These are phyloP conservation scores for Chiloscyllium punctatum DNA, from an alignment of 2,797 vertebrate genomes.

Conservation along the genomic window DNA sequence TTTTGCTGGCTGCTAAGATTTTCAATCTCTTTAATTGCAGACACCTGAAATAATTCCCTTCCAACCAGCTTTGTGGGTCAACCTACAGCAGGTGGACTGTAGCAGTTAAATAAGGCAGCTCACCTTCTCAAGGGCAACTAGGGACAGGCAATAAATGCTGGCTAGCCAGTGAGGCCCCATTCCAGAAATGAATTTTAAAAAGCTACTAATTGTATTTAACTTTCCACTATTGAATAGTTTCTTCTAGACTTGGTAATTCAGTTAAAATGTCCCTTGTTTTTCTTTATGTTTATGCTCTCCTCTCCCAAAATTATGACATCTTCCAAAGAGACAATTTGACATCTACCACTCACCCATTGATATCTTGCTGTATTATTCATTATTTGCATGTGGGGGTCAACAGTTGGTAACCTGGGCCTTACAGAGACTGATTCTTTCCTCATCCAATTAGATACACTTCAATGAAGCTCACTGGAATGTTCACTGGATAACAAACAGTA, in stretches of 20 bases:
- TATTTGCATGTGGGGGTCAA: not conserved
- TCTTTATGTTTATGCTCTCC: too few relatives aligned
- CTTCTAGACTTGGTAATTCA: not conserved
- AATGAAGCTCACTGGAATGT: not conserved
- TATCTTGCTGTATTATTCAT: not conserved
- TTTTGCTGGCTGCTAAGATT: not conserved
- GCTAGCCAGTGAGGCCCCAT: too few relatives aligned
- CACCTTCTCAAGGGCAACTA: too few relatives aligned
- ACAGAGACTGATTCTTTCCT: not conserved
- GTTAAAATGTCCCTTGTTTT: not conserved
- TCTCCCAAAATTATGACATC: not conserved
- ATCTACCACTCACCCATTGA: not conserved
- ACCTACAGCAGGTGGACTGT: too few relatives aligned
- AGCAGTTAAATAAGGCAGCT: too few relatives aligned
- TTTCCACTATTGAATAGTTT: not conserved
- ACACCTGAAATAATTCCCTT: not conserved
- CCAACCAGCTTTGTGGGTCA: too few relatives aligned
- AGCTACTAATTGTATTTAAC: not conserved
- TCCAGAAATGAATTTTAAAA: too few relatives aligned
- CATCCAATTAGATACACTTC: not conserved
- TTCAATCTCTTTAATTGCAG: not conserved
- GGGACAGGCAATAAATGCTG: too few relatives aligned
- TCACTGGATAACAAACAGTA: not conserved
- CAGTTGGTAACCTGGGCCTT: not conserved
- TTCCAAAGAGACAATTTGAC: not conserved